Base-by-base conservation (phyloP, 35 echinoderm and acorn worm species). In the Acanthaster planci region DNA sequence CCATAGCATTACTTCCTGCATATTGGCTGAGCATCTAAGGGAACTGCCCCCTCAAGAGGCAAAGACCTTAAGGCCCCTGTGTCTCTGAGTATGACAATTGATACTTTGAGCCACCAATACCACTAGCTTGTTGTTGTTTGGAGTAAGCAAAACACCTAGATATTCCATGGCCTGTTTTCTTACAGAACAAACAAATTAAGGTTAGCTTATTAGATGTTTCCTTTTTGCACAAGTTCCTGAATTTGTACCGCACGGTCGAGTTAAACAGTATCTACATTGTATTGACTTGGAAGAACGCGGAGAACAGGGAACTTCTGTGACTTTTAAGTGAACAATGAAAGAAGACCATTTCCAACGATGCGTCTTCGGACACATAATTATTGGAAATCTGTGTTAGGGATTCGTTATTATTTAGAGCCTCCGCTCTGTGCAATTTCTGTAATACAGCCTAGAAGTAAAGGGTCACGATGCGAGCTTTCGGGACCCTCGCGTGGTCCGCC, bases 1-100 rank as follows among this genome's bases (percentile, higher is more conserved):
- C n/a, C n/a, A n/a, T n/a, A 50, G 67, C 7, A 56, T 56, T 56
- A 84, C 2, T 26, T 54, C 81, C 81, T 84, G 81, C 67, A 84
- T 75, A 56, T 0, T n/a, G 54, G 22, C 22, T 56, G 54, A 18
- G 16, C 54, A 56, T 56, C 54, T 56, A 56, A 56, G 16, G 54
- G 54, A 56, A n/a, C 54, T 56, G 22, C 1, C 15, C 54, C 54
- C 54, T 56, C 54, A 56, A 56, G 54, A n/a, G 22, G 54, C 54
- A 56, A 56, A n/a, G 54, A 56, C 54, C 22, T 15, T 56, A n/a
- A 56, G 15, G 54, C 54, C 54, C 54, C 54, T 56, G 54, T 56
- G 54, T 56, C 54, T 56, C 54, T 56, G 2, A 56, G 54, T 56
- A 56, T 56, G 22, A 56, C 54, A 56, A 56, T n/a, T 56, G 1